Evolutionary conservation across 2,113 vertebrate genomes (phyloP).

Genomic region (Dasyurus viverrinus): DNA sequence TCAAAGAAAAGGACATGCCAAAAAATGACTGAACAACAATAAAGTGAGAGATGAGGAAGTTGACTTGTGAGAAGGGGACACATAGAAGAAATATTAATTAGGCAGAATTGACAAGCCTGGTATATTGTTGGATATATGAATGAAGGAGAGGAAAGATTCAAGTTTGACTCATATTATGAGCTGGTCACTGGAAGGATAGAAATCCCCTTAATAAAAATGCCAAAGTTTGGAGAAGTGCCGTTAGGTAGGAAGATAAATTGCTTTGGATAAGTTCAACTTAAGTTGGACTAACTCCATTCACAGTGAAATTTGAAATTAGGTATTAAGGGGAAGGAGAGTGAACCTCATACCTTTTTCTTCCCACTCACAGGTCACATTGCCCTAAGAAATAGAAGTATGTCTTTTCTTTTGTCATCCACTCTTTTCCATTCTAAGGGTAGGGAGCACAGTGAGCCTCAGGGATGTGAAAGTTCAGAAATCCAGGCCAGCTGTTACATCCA

Average conservation of each 20-base stretch:
- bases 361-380: not conserved
- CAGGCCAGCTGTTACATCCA: not conserved
- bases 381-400: accelerated
- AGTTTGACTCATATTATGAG: not conserved
- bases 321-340: not conserved
- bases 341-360: not conserved
- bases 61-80: not conserved
- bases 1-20: not conserved
- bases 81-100: too few species aligned
- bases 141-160: not conserved
- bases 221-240: not conserved
- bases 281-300: not conserved
- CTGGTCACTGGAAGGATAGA: not conserved
- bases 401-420: not conserved
- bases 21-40: not conserved
- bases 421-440: not conserved
- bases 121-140: not conserved
- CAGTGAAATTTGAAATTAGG: not conserved
- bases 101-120: not conserved
- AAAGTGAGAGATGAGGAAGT: not conserved
- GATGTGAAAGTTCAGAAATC: not conserved
- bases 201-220: not conserved
- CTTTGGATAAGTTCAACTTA: not conserved
- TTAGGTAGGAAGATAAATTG: not conserved
- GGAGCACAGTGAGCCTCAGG: not conserved